These are phyloP conservation scores for Pediacus dermestoides DNA, from an alignment of 2,888 invertebrate genomes.

Conservation along the genomic window DNA sequence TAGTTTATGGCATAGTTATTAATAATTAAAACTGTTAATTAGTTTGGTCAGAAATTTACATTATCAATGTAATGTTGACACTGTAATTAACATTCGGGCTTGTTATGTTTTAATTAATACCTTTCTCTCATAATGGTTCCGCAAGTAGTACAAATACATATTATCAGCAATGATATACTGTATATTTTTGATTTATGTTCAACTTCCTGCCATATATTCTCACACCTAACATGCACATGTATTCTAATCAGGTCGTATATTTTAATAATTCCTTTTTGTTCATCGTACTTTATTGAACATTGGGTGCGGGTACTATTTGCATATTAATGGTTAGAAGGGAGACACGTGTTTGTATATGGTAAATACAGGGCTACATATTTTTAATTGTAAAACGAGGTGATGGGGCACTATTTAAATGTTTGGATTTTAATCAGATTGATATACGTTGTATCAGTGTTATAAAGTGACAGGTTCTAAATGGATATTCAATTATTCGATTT, in stretches of 20 bases:
- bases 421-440: too few species aligned
- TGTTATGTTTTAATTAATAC: slow-evolving; percentile 46
- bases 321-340: too few species aligned
- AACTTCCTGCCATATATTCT: slow-evolving; percentile 44
- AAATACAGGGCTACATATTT: too few species aligned
- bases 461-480: too few species aligned
- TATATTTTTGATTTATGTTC: slow-evolving; percentile 44
- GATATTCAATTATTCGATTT: too few species aligned
- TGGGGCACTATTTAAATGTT: too few species aligned
- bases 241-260: slow-evolving; percentile 35
- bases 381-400: too few species aligned
- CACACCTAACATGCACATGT: slow-evolving; percentile 36
- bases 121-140: slow-evolving; percentile 39
- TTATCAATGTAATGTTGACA: slow-evolving; percentile 24
- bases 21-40: slow-evolving; percentile 5
- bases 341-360: too few species aligned
- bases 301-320: slow-evolving; percentile 13
- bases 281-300: too few species aligned
- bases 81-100: slow-evolving; percentile 41
- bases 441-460: too few species aligned
- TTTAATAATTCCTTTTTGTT: slow-evolving; percentile 33
- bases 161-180: slow-evolving; percentile 43
- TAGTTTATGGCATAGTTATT: slow-evolving; percentile 1
- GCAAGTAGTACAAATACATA: slow-evolving; percentile 41
- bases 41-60: slow-evolving; percentile 2